Percentiles rank a stretch among this genome's conserved stretches.
Conservation (phyloP, 2,888 invertebrate species). For the Pterostichus niger region DNA sequence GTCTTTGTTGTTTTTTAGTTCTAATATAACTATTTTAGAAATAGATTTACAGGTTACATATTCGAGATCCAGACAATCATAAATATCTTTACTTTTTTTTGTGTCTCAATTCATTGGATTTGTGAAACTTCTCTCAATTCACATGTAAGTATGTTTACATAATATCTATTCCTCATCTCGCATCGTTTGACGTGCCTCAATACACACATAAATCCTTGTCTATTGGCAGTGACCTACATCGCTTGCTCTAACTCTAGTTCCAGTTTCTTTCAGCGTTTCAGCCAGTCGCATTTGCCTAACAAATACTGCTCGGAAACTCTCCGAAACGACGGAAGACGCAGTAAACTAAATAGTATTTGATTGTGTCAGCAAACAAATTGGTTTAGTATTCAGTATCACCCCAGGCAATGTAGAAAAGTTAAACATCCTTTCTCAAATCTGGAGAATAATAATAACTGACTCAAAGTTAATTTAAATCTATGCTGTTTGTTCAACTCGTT, state of each 20-base stretch:
- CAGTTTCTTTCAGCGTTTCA: constrained; percentile 11
- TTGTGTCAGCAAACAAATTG: constrained; percentile 26
- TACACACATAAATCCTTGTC: constrained; percentile 22
- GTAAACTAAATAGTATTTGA: constrained; percentile 23
- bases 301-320: constrained; percentile 25
- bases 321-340: neutral
- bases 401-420: constrained; percentile 16
- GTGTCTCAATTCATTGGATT: too few species aligned
- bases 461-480: constrained; percentile 21
- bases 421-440: constrained; percentile 39
- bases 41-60: too few species aligned
- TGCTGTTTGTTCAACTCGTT: neutral
- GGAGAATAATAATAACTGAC: constrained; percentile 15
- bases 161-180: constrained; percentile 18
- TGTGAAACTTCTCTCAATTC: too few species aligned
- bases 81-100: too few species aligned
- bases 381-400: constrained; percentile 23
- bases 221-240: constrained; percentile 33
- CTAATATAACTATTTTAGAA: too few species aligned
- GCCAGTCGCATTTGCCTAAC: constrained; percentile 25
- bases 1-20: too few species aligned
- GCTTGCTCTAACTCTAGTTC: neutral
- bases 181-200: constrained; percentile 1
- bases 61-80: too few species aligned
- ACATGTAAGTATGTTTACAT: neutral